Evolutionary conservation across 2,797 vertebrate genomes (phyloP).

Genomic region (Mus spretus): DNA sequence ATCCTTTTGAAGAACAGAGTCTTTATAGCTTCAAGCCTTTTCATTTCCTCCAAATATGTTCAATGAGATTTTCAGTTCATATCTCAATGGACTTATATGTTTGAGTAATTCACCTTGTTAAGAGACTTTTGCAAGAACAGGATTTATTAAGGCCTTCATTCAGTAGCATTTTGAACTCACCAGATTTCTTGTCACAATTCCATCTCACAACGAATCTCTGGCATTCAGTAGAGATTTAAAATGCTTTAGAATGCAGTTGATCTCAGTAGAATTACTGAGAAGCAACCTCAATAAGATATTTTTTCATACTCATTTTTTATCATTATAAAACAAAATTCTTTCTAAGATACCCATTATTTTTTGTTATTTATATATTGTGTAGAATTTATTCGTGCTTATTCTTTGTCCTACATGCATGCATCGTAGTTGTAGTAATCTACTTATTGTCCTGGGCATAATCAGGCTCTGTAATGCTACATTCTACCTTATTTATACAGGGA

Average conservation of each 20-base stretch:
- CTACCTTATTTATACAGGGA: neutral
- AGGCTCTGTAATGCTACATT: neutral
- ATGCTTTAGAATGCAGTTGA: neutral
- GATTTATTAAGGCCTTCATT: neutral
- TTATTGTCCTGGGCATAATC: too few relatives aligned
- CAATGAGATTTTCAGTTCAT: slow-evolving; percentile 54
- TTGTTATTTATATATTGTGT: neutral
- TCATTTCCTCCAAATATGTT: slow-evolving; percentile 44
- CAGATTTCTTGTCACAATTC: neutral
- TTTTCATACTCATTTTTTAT: slow-evolving; percentile 18
- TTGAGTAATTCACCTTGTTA: slow-evolving; percentile 45
- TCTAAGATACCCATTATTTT: slow-evolving; percentile 1
- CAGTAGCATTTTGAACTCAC: slow-evolving; percentile 33
- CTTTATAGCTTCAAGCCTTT: slow-evolving; percentile 1
- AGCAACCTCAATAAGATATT: neutral
- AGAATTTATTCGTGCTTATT: neutral
- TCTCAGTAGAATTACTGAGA: neutral
- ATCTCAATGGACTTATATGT: slow-evolving; percentile 15
- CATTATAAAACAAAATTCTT: neutral
- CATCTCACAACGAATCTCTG: neutral
- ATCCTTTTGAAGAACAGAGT: slow-evolving; percentile 18
- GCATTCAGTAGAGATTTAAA: neutral
- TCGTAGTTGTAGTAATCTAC: neutral
- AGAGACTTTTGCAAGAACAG: slow-evolving; percentile 34
- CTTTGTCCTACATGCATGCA: neutral